Evolutionary conservation across 2,888 invertebrate genomes (phyloP).

Genomic region (Drosophila eohydei): DNA sequence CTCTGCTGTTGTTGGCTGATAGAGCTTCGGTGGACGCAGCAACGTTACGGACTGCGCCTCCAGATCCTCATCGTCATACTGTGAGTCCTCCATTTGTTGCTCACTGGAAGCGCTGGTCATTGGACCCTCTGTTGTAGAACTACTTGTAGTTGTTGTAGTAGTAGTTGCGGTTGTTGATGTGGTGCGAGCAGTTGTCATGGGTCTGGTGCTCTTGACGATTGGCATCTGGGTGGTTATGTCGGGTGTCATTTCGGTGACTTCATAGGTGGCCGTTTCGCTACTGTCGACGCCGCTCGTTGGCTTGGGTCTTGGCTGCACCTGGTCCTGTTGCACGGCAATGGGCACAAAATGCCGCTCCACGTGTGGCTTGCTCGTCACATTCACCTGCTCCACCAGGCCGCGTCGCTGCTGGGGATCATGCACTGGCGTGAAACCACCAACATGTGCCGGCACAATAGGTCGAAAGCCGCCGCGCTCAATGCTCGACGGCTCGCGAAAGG

Average conservation of each 20-base stretch:
- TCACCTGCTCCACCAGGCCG: slow-evolving; percentile 73
- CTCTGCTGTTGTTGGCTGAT: slow-evolving; percentile 82
- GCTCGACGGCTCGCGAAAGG: slow-evolving; percentile 83
- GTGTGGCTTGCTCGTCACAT: slow-evolving; percentile 68
- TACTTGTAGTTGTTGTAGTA: slow-evolving; percentile 32
- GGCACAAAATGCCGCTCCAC: slow-evolving; percentile 68
- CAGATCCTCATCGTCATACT: slow-evolving; percentile 77
- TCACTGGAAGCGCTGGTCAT: slow-evolving; percentile 47
- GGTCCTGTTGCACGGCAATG: slow-evolving; percentile 48
- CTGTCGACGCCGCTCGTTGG: slow-evolving; percentile 63
- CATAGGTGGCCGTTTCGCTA: slow-evolving; percentile 72
- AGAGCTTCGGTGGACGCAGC: slow-evolving; percentile 65
- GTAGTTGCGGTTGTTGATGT: slow-evolving; percentile 27
- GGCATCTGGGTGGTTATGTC: slow-evolving; percentile 65
- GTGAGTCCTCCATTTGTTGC: slow-evolving; percentile 56
- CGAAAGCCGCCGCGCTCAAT: slow-evolving; percentile 91
- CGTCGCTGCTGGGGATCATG: slow-evolving; percentile 82
- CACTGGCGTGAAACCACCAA: slow-evolving; percentile 91
- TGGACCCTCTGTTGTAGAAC: slow-evolving; percentile 33
- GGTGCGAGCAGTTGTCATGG: slow-evolving; percentile 33
- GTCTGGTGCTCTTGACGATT: slow-evolving; percentile 42
- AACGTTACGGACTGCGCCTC: slow-evolving; percentile 78
- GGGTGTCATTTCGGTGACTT: slow-evolving; percentile 76
- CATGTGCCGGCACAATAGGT: slow-evolving; percentile 89
- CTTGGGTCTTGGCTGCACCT: slow-evolving; percentile 18